Evolutionary conservation across 2,113 vertebrate species (phyloP).

Genomic region (Phyllostomus hastatus): DNA sequence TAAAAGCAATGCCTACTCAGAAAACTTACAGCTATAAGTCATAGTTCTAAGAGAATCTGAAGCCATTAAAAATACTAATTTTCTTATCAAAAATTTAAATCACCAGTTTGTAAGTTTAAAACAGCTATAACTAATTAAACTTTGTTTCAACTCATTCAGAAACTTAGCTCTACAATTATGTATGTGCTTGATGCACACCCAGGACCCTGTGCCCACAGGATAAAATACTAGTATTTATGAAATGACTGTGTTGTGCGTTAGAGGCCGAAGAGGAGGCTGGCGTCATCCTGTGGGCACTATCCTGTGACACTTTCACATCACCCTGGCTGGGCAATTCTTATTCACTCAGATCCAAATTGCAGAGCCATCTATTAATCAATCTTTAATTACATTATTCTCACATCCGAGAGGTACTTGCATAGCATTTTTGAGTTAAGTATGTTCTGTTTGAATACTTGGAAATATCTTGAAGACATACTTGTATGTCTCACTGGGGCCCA

Average conservation of each 20-base stretch:
- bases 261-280: neutral
- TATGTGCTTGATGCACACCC: neutral
- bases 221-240: neutral
- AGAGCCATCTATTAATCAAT: neutral
- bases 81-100: conserved; percentile 18
- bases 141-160: neutral
- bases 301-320: neutral
- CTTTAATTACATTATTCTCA: conserved; percentile 37
- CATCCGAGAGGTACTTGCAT: neutral
- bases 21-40: neutral
- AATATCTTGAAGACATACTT: neutral
- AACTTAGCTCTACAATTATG: neutral
- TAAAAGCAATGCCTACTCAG: neutral
- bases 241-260: neutral
- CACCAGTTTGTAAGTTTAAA: neutral
- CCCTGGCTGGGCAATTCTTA: neutral
- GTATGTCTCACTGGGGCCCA: neutral
- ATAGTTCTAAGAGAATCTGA: neutral
- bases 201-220: neutral
- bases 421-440: conserved; percentile 11
- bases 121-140: neutral
- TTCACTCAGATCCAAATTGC: neutral
- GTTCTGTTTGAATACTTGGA: neutral
- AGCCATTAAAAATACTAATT: neutral
- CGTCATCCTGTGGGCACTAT: neutral